A percentile compares a stretch with the other conserved stretches of the same genome.
Conservation (phyloP, 1,140 invertebrate species). For the Drosophila auraria region DNA sequence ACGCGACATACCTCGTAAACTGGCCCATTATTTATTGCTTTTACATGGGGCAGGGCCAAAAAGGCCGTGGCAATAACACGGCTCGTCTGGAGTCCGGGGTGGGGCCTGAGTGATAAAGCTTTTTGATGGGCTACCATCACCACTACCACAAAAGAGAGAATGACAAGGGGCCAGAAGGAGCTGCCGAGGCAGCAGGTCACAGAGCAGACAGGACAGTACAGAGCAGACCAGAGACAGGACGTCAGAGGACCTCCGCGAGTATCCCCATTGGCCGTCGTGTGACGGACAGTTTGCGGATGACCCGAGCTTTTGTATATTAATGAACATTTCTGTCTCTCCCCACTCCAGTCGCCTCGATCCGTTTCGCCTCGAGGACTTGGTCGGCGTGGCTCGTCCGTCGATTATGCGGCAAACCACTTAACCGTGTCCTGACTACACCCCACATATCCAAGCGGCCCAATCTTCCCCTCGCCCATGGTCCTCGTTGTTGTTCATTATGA, state of each 20-base stretch:
- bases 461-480: not conserved
- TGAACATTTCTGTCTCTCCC: constrained; percentile 46
- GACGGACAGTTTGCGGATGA: constrained; percentile 64
- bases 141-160: constrained; percentile 11
- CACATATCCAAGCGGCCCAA: constrained; percentile 9
- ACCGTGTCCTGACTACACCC: constrained; percentile 48
- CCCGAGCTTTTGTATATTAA: constrained; percentile 68
- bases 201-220: constrained; percentile 11
- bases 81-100: constrained; percentile 5
- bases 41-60: constrained; percentile 71
- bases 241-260: constrained; percentile 33
- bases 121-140: constrained; percentile 41
- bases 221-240: constrained; percentile 5
- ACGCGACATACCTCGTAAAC: constrained; percentile 54
- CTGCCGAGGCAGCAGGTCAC: no score
- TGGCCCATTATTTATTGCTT: constrained; percentile 78
- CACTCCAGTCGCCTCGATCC: constrained; percentile 25
- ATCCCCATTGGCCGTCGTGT: constrained; percentile 39
- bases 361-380: constrained; percentile 17
- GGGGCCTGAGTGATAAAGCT: constrained; percentile 36
- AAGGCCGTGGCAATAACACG: constrained; percentile 42
- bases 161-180: constrained; percentile 16
- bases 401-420: constrained; percentile 74
- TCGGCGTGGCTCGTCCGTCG: constrained; percentile 33
- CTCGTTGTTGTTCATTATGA: constrained; percentile 68